These are phyloP conservation scores for Petaurus breviceps DNA, from an alignment of 2,113 vertebrate species.

Conservation along the genomic window DNA sequence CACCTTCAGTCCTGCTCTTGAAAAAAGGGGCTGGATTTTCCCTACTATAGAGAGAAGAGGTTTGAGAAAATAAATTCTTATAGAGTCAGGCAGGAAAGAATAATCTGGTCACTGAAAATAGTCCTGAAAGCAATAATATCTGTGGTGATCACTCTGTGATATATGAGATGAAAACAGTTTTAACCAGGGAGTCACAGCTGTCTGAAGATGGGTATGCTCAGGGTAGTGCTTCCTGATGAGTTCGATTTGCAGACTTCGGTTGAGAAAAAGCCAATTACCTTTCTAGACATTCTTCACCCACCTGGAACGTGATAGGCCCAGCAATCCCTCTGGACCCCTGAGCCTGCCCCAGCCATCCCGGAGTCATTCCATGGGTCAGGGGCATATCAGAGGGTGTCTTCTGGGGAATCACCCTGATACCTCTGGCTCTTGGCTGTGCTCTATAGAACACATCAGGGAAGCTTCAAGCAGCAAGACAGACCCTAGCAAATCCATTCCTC, in stretches of 20 bases:
- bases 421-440: neutral
- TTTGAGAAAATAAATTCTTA: neutral
- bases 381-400: neutral
- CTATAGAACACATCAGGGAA: neutral
- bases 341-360: constrained; percentile 23
- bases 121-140: neutral
- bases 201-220: constrained; percentile 36
- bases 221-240: constrained; percentile 37
- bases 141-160: neutral
- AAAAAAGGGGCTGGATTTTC: neutral
- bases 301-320: constrained; percentile 12
- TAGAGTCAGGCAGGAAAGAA: neutral
- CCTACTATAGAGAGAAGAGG: neutral
- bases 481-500: neutral
- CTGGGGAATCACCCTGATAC: constrained; percentile 10
- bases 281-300: constrained; percentile 40
- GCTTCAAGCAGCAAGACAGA: neutral
- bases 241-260: constrained; percentile 38
- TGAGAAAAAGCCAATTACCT: constrained; percentile 60
- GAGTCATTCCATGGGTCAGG: constrained; percentile 16
- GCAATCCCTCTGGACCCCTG: neutral
- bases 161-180: constrained; percentile 35
- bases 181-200: constrained; percentile 42
- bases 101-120: constrained; percentile 24
- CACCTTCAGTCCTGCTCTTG: neutral